phyloP scores from a whole-genome alignment of 2,888 invertebrate genomes.

The Tanaodytes sp. region DNA sequence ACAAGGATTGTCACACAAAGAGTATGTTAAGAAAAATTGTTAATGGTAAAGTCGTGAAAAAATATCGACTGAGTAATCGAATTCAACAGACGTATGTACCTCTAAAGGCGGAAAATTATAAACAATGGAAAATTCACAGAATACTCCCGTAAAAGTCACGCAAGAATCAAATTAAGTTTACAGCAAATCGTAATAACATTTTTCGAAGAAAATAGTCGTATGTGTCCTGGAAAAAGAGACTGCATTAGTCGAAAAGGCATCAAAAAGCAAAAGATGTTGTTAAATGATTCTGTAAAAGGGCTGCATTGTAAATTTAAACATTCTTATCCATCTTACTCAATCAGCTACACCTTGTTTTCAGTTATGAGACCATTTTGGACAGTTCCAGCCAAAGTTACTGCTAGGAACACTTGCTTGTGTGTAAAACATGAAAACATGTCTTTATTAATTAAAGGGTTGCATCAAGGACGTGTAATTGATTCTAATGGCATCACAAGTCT shows the following conservation, averaged over 20 bases:
- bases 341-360: conserved; percentile 9
- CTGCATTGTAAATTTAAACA: no score
- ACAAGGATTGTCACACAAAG: conserved; percentile 4
- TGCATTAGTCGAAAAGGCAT: conserved; percentile 13
- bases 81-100: no score
- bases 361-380: conserved; percentile 35
- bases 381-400: conserved; percentile 16
- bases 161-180: conserved; percentile 6
- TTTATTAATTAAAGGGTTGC: conserved; percentile 16
- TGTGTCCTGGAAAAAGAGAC: conserved; percentile 36
- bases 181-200: conserved; percentile 17
- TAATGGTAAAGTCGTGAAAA: conserved; percentile 8
- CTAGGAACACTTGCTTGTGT: conserved; percentile 33
- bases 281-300: conserved; percentile 22
- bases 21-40: conserved; percentile 13
- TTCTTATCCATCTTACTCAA: conserved; percentile 13
- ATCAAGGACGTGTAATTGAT: conserved; percentile 15
- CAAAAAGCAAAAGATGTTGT: conserved; percentile 35
- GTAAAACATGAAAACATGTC: conserved; percentile 33
- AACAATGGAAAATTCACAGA: no score
- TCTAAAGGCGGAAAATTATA: no score
- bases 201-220: conserved; percentile 37
- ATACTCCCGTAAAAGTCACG: not conserved
- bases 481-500: not conserved
- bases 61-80: conserved; percentile 18